Conservation (phyloP, 2,888 invertebrate species). For the Plebejus anna region DNA sequence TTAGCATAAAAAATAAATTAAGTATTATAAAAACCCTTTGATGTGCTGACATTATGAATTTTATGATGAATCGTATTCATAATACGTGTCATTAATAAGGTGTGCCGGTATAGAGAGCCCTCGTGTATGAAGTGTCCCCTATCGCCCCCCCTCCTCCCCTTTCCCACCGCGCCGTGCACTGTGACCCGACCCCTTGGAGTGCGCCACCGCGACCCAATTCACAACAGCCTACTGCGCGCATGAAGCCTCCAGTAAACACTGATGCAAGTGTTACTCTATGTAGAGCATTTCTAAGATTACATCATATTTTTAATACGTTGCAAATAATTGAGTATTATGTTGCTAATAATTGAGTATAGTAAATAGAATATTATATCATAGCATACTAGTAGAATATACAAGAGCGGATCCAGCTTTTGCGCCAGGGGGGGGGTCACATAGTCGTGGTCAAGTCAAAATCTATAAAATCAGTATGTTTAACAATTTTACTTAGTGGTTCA, state of each 20-base stretch:
- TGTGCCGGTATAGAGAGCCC: constrained; percentile 10
- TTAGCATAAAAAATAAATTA: not conserved
- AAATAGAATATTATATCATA: not conserved
- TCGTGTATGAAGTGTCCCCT: constrained; percentile 17
- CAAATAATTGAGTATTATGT: too few relatives aligned
- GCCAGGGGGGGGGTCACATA: too few relatives aligned
- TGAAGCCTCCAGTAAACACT: constrained; percentile 1
- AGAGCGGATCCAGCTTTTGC: too few relatives aligned
- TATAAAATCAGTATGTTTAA: too few relatives aligned
- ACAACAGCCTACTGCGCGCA: constrained; percentile 33
- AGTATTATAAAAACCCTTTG: not conserved
- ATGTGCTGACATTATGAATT: constrained; percentile 1
- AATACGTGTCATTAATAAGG: constrained; percentile 27
- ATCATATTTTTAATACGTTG: not conserved
- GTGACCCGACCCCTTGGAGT: constrained; percentile 32
- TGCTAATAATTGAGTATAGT: not conserved
- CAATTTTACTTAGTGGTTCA: too few relatives aligned
- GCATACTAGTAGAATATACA: too few relatives aligned
- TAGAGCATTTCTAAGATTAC: not conserved
- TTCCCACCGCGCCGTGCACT: not conserved
- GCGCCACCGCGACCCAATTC: constrained; percentile 37
- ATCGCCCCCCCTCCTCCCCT: not conserved
- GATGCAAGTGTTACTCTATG: not conserved
- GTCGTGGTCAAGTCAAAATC: too few relatives aligned
- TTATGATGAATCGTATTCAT: constrained; percentile 13